These are phyloP conservation scores for Himalopsyche anomala DNA, from an alignment of 2,888 invertebrate species.

Conservation along the genomic window DNA sequence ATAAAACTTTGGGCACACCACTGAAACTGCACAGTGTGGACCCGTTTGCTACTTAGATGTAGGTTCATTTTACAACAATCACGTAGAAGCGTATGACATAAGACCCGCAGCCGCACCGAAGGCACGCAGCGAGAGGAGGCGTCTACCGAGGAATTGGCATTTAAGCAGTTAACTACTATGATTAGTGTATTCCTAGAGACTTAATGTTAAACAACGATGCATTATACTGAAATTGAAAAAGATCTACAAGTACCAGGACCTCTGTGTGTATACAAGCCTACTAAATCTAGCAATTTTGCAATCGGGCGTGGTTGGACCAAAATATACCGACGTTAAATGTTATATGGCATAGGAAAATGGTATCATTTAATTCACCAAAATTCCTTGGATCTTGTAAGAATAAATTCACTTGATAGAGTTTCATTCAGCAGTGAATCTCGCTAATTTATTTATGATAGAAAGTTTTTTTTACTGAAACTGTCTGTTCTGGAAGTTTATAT, in stretches of 20 bases:
- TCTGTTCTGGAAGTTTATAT: too few species aligned
- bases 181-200: not conserved
- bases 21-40: not conserved
- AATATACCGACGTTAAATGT: not conserved
- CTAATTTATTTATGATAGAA: too few species aligned
- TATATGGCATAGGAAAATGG: too few species aligned
- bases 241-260: not conserved
- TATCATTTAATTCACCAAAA: too few species aligned
- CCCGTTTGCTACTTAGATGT: not conserved
- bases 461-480: too few species aligned
- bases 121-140: not conserved
- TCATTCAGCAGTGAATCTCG: too few species aligned
- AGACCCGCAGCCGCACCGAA: constrained; percentile 7
- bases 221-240: not conserved
- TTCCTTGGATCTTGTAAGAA: too few species aligned
- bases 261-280: too few species aligned
- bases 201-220: not conserved
- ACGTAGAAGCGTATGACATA: constrained; percentile 16
- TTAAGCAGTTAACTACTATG: not conserved
- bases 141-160: not conserved
- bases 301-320: not conserved
- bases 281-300: not conserved
- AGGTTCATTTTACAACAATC: not conserved
- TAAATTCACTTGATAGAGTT: too few species aligned
- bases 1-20: not conserved